These are phyloP conservation scores for Galeruca laticollis DNA, from an alignment of 2,888 invertebrate genomes.

Conservation along the genomic window DNA sequence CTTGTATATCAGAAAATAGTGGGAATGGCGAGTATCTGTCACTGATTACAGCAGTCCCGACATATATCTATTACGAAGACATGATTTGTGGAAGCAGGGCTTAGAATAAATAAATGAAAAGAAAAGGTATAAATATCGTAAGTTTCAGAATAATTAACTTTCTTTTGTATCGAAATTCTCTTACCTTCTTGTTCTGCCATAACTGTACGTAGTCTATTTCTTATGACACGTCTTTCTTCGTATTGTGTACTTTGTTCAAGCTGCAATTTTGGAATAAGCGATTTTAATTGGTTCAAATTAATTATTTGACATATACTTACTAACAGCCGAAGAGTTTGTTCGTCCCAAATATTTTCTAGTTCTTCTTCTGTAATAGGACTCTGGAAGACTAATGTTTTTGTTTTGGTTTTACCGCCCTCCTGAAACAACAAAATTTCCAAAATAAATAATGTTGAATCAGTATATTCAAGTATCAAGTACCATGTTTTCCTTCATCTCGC, in stretches of 20 bases:
- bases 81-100: no score
- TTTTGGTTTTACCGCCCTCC: slow-evolving; percentile 63
- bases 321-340: slow-evolving; percentile 77
- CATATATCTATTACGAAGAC: no score
- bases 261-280: slow-evolving; percentile 67
- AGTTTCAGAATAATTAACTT: no score
- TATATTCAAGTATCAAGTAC: no score
- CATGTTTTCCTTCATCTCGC: no score
- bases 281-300: not conserved
- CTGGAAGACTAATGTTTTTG: slow-evolving; percentile 62
- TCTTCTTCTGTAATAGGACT: slow-evolving; percentile 70
- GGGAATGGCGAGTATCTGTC: no score
- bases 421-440: slow-evolving; percentile 46
- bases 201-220: slow-evolving; percentile 84
- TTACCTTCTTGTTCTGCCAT: slow-evolving; percentile 91
- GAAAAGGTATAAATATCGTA: no score
- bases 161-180: not conserved
- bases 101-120: no score
- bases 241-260: slow-evolving; percentile 87
- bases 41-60: no score
- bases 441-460: not conserved
- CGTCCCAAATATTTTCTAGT: slow-evolving; percentile 84
- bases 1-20: no score
- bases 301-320: slow-evolving; percentile 67
- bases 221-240: slow-evolving; percentile 86